Evolutionary conservation across 2,797 vertebrate species (phyloP).

Genomic region (Erethizon dorsatum): DNA sequence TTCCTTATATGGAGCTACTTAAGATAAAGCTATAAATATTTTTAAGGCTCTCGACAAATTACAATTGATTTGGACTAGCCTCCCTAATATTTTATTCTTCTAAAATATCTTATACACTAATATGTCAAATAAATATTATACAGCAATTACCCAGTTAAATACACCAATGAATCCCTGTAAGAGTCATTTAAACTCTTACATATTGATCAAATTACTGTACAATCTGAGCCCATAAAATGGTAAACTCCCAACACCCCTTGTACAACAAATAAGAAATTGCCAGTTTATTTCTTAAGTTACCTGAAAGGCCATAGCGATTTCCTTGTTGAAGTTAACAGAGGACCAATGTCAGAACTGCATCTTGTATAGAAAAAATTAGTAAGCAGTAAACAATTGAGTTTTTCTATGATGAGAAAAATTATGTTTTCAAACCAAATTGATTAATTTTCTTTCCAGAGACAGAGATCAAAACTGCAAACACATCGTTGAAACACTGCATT

Average conservation of each 20-base stretch:
- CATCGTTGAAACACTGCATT: background rate
- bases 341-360: background rate
- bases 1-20: background rate
- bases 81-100: conserved; percentile 23
- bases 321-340: conserved; percentile 13
- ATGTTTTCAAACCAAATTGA: conserved; percentile 46
- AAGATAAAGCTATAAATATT: background rate
- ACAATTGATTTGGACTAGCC: background rate
- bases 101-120: conserved; percentile 14
- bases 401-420: conserved; percentile 37
- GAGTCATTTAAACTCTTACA: conserved; percentile 27
- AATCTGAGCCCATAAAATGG: background rate
- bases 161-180: background rate
- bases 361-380: background rate
- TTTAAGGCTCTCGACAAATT: conserved; percentile 35
- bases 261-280: conserved; percentile 7
- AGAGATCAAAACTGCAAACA: background rate
- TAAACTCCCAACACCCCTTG: background rate
- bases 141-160: conserved; percentile 2
- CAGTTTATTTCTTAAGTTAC: conserved; percentile 9
- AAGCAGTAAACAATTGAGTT: background rate
- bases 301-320: conserved; percentile 7
- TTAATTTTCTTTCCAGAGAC: conserved; percentile 33
- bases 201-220: conserved; percentile 17
- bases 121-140: conserved; percentile 35